Evolutionary conservation across 2,113 vertebrate genomes (phyloP).

Genomic region (Vidua macroura): DNA sequence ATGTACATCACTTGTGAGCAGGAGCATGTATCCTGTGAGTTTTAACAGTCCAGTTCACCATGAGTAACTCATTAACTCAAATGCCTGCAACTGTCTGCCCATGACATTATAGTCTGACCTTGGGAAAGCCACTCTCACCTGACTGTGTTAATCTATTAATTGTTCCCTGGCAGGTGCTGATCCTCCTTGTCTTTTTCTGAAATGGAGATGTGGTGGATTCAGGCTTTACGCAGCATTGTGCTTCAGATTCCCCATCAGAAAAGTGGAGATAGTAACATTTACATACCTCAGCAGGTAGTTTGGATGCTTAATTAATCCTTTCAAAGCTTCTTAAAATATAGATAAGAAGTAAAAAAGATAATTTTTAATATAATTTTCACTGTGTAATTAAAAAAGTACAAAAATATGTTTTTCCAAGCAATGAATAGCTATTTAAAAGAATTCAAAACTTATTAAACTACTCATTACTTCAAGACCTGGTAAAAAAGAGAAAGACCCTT

Average conservation of each 20-base stretch:
- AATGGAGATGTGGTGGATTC: neutral
- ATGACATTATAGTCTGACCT: neutral
- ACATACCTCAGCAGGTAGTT: slow-evolving; percentile 20
- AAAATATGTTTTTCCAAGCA: slow-evolving; percentile 34
- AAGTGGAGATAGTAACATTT: neutral
- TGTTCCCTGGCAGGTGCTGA: neutral
- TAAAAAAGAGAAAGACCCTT: neutral
- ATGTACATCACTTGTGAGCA: neutral
- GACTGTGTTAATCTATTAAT: slow-evolving; percentile 13
- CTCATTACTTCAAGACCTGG: neutral
- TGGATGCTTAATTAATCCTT: slow-evolving; percentile 50
- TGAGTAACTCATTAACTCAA: slow-evolving; percentile 40
- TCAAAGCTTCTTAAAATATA: slow-evolving; percentile 31
- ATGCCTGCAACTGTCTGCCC: neutral
- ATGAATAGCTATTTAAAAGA: neutral
- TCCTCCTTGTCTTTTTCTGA: neutral
- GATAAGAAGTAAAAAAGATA: slow-evolving; percentile 17
- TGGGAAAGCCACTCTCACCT: slow-evolving; percentile 20
- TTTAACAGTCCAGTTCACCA: slow-evolving; percentile 17
- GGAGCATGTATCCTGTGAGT: neutral
- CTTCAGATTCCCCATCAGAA: neutral
- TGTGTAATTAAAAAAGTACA: slow-evolving; percentile 25
- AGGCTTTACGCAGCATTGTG: neutral
- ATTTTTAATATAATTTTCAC: neutral
- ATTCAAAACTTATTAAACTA: neutral